Evolutionary conservation across 2,888 invertebrate species (phyloP).

Genomic region (Hesperia comma): DNA sequence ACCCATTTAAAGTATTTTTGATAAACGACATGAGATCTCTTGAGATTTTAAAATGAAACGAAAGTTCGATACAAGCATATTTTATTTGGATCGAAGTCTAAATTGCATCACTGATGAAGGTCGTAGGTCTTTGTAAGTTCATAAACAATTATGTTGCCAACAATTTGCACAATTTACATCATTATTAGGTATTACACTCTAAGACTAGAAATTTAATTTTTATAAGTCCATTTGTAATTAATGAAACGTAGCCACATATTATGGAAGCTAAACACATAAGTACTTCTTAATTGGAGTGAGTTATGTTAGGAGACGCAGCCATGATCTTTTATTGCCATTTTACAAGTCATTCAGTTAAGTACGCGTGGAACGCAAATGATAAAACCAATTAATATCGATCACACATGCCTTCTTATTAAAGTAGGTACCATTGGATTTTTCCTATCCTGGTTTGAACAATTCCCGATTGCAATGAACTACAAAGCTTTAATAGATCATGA

Average conservation of each 20-base stretch:
- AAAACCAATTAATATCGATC: no score
- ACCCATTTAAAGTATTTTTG: no score
- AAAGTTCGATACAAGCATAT: conserved; percentile 31
- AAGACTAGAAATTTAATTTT: conserved; percentile 19
- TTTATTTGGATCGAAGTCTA: conserved; percentile 27
- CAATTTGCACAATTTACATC: conserved; percentile 27
- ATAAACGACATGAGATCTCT: no score
- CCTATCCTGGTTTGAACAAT: no score
- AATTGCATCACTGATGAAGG: conserved; percentile 2
- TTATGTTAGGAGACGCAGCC: neutral
- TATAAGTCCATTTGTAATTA: conserved; percentile 4
- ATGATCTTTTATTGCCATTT: neutral
- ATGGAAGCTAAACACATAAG: neutral
- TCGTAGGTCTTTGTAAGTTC: neutral
- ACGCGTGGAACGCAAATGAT: no score
- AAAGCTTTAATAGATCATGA: neutral
- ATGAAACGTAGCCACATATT: conserved; percentile 7
- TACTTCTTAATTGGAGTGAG: neutral
- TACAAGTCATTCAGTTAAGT: neutral
- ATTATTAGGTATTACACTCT: conserved; percentile 22
- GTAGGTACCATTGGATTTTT: no score
- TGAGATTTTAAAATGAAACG: conserved; percentile 21
- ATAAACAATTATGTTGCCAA: conserved; percentile 14
- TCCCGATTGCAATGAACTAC: neutral
- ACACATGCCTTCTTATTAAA: no score